Evolutionary conservation across 2,888 invertebrate species (phyloP).

Genomic region (Chrysotoxum bicinctum): DNA sequence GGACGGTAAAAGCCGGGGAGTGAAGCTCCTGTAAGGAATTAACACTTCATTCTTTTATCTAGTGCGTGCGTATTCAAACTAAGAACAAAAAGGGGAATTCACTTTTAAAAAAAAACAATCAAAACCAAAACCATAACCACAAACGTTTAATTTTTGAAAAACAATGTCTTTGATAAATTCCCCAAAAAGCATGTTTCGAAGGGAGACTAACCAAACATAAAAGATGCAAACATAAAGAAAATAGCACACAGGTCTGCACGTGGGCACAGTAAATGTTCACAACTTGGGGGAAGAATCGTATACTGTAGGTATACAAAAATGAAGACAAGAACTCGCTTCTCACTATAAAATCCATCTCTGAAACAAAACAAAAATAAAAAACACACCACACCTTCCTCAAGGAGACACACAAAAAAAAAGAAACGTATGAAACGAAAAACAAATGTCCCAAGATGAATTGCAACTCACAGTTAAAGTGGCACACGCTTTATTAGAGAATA

Average conservation of each 20-base stretch:
- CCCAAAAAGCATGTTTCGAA: slow-evolving; percentile 11
- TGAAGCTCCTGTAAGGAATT: slow-evolving; percentile 59
- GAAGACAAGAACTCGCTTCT: slow-evolving; percentile 37
- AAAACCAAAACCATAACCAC: neutral
- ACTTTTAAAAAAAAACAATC: neutral
- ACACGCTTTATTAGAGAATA: slow-evolving; percentile 73
- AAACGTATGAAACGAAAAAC: slow-evolving; percentile 54
- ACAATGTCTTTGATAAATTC: slow-evolving; percentile 64
- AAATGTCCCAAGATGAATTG: slow-evolving; percentile 72
- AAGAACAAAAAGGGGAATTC: slow-evolving; percentile 18
- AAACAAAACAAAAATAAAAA: neutral
- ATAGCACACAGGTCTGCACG: slow-evolving; percentile 37
- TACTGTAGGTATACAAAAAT: neutral
- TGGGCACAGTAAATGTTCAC: slow-evolving; percentile 39
- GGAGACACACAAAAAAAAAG: neutral
- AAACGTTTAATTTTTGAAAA: slow-evolving; percentile 59
- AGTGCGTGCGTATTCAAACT: slow-evolving; percentile 34
- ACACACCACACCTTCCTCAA: slow-evolving; percentile 8
- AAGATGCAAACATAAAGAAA: slow-evolving; percentile 29
- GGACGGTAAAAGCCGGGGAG: slow-evolving; percentile 11
- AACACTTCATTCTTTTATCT: slow-evolving; percentile 63
- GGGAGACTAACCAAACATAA: slow-evolving; percentile 6
- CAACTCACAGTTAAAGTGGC: slow-evolving; percentile 73
- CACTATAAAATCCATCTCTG: neutral
- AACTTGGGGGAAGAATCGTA: neutral